Base-by-base conservation (phyloP, 2,113 vertebrate species). In the Erythrolamprus reginae region DNA sequence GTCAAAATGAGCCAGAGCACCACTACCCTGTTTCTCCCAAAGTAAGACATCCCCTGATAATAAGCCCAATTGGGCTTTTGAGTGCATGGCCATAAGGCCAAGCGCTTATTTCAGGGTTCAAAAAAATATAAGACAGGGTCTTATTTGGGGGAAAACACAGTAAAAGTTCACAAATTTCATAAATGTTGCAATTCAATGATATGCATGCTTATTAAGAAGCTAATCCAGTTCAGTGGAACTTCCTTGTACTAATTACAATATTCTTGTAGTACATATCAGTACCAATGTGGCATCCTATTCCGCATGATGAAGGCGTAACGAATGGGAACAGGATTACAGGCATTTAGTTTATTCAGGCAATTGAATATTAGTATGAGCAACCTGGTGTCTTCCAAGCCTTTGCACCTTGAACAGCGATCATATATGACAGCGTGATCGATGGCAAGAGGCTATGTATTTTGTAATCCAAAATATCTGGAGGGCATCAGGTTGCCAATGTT, bases 1-100 rank as follows among this genome's bases (percentile, higher is more conserved):
- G 45, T 91, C 38, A 91, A 82, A 91, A 84, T 82, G 19, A 88
- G 52, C n/a, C 13, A 58, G n/a, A 91, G 13, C 61, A 70, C 45
- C 15, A 88, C 13, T 58, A n/a, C n/a, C n/a, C n/a, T n/a, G n/a
- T n/a, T n/a, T n/a, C n/a, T n/a, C n/a, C n/a, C n/a, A n/a, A n/a
- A n/a, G n/a, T n/a, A n/a, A n/a, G n/a, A n/a, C n/a, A n/a, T n/a
- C n/a, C n/a, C n/a, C n/a, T n/a, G n/a, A n/a, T n/a, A n/a, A n/a
- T n/a, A n/a, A n/a, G n/a, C n/a, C n/a, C n/a, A n/a, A n/a, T n/a
- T n/a, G n/a, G n/a, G n/a, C n/a, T n/a, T n/a, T n/a, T n/a, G n/a
- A n/a, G n/a, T n/a, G n/a, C n/a, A n/a, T n/a, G n/a, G n/a, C n/a
- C n/a, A n/a, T n/a, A n/a, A n/a, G n/a, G n/a, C n/a, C n/a, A n/a